Evolutionary conservation across 2,113 vertebrate genomes (phyloP).

Genomic region (Cryptoleucopteryx plumbea): DNA sequence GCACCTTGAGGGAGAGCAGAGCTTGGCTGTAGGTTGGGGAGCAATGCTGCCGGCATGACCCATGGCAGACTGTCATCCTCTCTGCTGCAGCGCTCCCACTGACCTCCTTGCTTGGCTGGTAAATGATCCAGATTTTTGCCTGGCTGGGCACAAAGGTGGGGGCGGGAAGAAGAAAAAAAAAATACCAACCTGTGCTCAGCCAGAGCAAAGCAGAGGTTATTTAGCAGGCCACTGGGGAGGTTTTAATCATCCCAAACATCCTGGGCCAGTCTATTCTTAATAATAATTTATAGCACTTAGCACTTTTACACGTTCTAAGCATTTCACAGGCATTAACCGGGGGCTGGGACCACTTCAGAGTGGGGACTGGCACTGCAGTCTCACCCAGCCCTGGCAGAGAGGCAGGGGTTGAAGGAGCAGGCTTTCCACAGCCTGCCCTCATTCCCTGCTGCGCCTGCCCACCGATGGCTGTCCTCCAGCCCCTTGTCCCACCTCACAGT

Average conservation of each 20-base stretch:
- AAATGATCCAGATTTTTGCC: background rate
- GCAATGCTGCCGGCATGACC: background rate
- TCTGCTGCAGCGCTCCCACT: background rate
- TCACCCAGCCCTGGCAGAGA: background rate
- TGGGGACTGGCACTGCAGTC: background rate
- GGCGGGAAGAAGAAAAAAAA: background rate
- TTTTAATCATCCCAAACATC: background rate
- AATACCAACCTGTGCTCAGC: background rate
- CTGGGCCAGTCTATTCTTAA: background rate
- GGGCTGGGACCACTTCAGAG: background rate
- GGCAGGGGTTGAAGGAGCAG: background rate
- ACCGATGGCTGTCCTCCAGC: background rate
- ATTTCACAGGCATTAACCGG: background rate
- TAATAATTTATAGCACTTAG: background rate
- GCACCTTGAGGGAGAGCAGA: background rate
- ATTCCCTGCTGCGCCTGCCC: background rate
- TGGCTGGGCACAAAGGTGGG: background rate
- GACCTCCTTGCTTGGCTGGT: background rate
- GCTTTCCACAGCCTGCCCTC: background rate
- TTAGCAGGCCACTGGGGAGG: background rate
- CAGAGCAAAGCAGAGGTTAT: background rate
- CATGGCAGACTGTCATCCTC: fast-evolving
- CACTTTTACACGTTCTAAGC: background rate
- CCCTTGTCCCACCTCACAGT: background rate
- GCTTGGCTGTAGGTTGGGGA: background rate